These are phyloP conservation scores for Lithobates sylvaticus DNA, from an alignment of 2,797 vertebrate species.

Conservation along the genomic window DNA sequence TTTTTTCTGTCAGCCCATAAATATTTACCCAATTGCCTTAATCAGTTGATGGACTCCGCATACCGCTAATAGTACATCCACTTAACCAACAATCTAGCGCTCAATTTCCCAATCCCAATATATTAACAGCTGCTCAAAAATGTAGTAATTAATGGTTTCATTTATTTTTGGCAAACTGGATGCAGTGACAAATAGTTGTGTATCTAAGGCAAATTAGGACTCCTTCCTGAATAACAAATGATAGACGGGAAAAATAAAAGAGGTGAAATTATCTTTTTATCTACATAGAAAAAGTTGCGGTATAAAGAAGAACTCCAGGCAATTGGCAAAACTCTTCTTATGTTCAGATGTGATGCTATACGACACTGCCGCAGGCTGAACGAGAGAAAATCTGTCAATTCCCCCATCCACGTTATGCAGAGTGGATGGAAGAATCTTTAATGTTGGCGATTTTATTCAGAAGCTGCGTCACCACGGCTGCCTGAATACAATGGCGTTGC, in stretches of 20 bases:
- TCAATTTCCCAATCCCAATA: conserved; percentile 73
- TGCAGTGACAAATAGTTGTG: conserved; percentile 77
- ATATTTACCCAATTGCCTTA: conserved; percentile 16
- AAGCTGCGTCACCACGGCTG: no score
- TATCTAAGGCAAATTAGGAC: conserved; percentile 83
- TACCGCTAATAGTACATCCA: conserved; percentile 64
- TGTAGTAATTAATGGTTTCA: conserved; percentile 83
- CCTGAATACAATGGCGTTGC: no score
- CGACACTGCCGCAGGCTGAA: no score
- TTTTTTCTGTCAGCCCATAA: background rate
- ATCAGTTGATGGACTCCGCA: conserved; percentile 14
- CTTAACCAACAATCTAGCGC: conserved; percentile 74
- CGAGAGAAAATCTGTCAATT: no score
- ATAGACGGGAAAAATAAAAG: conserved; percentile 67
- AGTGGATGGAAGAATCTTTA: no score
- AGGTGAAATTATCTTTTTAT: conserved; percentile 69
- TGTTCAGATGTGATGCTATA: no score
- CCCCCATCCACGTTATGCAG: no score
- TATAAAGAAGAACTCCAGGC: background rate
- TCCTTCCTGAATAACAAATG: conserved; percentile 78
- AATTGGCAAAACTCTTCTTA: no score
- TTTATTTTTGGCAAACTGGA: conserved; percentile 82
- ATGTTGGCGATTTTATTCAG: no score
- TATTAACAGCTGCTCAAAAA: conserved; percentile 83
- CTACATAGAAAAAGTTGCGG: conserved; percentile 66